phyloP scores from a whole-genome alignment of 2,113 vertebrate species.

The Tiliqua scincoides region DNA sequence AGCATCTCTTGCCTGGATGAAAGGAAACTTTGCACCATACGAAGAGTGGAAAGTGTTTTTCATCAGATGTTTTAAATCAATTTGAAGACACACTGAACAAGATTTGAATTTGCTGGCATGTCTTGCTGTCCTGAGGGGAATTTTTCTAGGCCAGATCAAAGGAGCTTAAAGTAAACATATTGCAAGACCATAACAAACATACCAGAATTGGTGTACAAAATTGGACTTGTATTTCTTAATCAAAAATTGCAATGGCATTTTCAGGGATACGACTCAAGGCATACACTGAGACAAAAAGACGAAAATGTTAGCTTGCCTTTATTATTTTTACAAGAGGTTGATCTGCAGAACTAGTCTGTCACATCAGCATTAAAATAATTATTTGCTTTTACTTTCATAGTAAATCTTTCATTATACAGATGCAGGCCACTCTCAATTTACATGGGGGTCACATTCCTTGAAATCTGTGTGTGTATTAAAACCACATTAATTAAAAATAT shows the following conservation, averaged over 20 bases:
- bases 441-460: too few species aligned
- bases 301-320: neutral
- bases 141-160: conserved; percentile 17
- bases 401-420: neutral
- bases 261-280: neutral
- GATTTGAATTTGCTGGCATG: conserved; percentile 5
- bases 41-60: neutral
- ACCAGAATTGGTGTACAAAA: conserved; percentile 1
- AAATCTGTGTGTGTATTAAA: too few species aligned
- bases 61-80: neutral
- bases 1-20: neutral
- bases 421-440: too few species aligned
- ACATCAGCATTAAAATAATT: neutral
- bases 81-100: neutral
- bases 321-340: neutral
- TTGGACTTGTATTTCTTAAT: conserved; percentile 6
- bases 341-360: neutral
- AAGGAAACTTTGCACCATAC: neutral
- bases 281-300: neutral
- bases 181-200: conserved; percentile 3
- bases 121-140: neutral
- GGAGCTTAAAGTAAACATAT: neutral
- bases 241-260: neutral
- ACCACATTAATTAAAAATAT: too few species aligned
- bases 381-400: neutral